A percentile compares a stretch with the other conserved stretches of the same genome.
Conservation (phyloP, 2,888 invertebrate species). For the Parnassius glacialis region DNA sequence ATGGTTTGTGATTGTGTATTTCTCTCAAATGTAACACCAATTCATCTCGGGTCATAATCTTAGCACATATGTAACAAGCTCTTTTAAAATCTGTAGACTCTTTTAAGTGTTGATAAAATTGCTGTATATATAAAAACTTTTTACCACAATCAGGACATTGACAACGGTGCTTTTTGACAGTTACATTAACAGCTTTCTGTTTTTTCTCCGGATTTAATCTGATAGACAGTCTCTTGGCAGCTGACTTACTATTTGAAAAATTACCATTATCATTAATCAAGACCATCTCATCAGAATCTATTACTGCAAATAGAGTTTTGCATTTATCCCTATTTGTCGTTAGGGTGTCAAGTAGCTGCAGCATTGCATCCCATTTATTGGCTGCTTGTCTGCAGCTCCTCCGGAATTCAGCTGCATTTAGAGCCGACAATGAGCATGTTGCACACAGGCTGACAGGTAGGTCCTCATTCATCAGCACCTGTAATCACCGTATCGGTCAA, state of each 20-base stretch:
- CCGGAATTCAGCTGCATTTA: constrained; percentile 58
- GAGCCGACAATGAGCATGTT: constrained; percentile 50
- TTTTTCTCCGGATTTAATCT: constrained; percentile 9
- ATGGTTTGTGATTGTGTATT: constrained; percentile 43
- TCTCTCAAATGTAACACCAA: constrained; percentile 49
- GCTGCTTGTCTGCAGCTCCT: constrained; percentile 48
- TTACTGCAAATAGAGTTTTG: constrained; percentile 41
- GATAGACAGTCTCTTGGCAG: constrained; percentile 24
- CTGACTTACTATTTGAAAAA: constrained; percentile 14
- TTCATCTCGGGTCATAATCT: constrained; percentile 53
- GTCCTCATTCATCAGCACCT: constrained; percentile 58
- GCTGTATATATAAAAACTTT: constrained; percentile 47
- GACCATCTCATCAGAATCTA: constrained; percentile 44
- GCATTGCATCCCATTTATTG: constrained; percentile 48
- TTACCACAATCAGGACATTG: constrained; percentile 60
- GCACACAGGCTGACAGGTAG: constrained; percentile 63
- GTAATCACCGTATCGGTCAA: constrained; percentile 68
- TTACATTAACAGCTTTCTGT: constrained; percentile 1
- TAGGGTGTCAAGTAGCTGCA: constrained; percentile 47
- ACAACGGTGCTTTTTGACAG: constrained; percentile 37
- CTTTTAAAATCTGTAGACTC: constrained; percentile 55
- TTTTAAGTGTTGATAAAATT: constrained; percentile 57
- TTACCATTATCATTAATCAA: constrained; percentile 37
- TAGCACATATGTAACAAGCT: constrained; percentile 61
- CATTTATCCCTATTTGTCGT: constrained; percentile 32